Conservation (phyloP, 2,888 invertebrate genomes). For the Augiades crinisus region DNA sequence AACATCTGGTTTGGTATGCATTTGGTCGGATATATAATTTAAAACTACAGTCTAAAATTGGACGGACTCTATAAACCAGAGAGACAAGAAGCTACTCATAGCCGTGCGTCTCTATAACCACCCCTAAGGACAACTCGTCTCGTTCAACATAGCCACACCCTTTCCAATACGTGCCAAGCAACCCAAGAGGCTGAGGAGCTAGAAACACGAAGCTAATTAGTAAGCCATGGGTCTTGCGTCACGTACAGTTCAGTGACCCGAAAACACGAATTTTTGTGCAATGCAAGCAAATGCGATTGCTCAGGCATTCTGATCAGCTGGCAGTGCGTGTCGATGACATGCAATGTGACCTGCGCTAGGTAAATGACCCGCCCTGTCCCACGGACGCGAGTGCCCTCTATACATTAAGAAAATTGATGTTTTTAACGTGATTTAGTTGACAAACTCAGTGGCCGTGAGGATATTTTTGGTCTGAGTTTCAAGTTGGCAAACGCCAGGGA, state of each 20-base stretch:
- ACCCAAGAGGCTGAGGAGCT: neutral
- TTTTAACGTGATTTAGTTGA: neutral
- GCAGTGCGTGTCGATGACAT: constrained; percentile 37
- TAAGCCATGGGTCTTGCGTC: constrained; percentile 15
- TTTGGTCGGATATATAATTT: too few species aligned
- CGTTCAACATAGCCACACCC: neutral
- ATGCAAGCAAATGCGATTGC: constrained; percentile 51
- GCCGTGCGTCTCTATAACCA: too few species aligned
- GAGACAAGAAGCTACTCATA: too few species aligned
- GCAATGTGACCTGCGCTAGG: constrained; percentile 51
- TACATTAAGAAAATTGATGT: neutral
- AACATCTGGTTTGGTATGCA: too few species aligned
- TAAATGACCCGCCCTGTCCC: constrained; percentile 46
- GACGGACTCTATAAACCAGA: too few species aligned
- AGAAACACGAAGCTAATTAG: constrained; percentile 16
- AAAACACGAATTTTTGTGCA: constrained; percentile 55
- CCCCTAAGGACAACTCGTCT: too few species aligned
- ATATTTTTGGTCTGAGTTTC: too few species aligned
- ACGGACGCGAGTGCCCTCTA: neutral
- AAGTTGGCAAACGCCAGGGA: too few species aligned
- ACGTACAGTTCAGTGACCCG: constrained; percentile 47
- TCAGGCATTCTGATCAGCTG: constrained; percentile 58
- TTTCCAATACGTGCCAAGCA: constrained; percentile 1
- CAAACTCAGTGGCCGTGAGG: too few species aligned
- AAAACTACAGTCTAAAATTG: too few species aligned